Evolutionary conservation across 2,797 vertebrate genomes (phyloP), one percentile per base, ranked within the genome.

Genomic region (Phoebastria nigripes): DNA sequence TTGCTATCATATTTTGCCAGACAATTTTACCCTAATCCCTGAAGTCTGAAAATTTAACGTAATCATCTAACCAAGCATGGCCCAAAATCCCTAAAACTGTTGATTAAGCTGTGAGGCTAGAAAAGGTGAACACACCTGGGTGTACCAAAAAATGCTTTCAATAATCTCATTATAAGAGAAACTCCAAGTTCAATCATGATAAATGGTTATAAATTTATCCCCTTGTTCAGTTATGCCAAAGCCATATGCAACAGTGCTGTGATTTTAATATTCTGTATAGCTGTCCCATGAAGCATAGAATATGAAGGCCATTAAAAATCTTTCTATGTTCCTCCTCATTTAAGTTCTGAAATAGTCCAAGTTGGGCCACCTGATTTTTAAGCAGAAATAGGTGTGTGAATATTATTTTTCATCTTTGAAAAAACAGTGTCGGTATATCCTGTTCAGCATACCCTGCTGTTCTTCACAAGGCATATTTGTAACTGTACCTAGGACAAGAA

Each of bases 401-500:
- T 61, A 51, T 47, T 37, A 42, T 41, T 56, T 77, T 63, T 63
- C 9, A 18, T 35, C 39, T 89, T 51, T 72, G 24, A 19, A 77
- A 35, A 59, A 89, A 17, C 61, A 62, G 37, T 19, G 11, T 39
- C 20, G 21, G 21, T 59, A 16, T 28, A 33, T 21, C 9, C n/a
- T 5, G 3, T 51, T 77, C 24, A 18, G 16, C 33, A 18, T 44
- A 52, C 6, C 8, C 5, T 0, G 1, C n/a, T 41, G n/a, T 83
- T 77, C 70, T 54, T 62, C 65, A 55, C 11, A 58, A 35, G 13
- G 13, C 11, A 3, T 26, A 5, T 52, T 54, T 49, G 11, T 49
- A 78, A 52, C 25, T 24, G 6, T 18, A 13, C 15, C 7, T n/a
- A 14, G 21, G 20, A 67, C 8, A 49, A 61, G 47, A 81, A 72